A percentile compares a stretch with the other conserved stretches of the same genome.
Evolutionary conservation across 2,113 vertebrate genomes (phyloP).

Genomic region (Cinclus mexicanus): DNA sequence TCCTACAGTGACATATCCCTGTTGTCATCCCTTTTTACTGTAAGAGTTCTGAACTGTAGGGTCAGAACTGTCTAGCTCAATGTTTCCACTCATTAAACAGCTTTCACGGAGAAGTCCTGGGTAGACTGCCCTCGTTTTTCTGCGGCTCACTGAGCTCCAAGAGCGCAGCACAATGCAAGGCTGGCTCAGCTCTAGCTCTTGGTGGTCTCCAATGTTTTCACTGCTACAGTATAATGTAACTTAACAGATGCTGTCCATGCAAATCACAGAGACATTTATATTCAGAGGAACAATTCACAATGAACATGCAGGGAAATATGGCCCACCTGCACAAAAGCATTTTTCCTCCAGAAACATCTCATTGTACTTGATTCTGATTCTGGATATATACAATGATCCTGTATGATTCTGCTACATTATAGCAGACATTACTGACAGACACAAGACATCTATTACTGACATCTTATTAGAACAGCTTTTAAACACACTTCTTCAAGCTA

Average conservation of each 20-base stretch:
- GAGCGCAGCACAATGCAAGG: neutral
- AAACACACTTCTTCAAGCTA: neutral
- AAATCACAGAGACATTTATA: neutral
- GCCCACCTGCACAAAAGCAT: neutral
- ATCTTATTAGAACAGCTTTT: neutral
- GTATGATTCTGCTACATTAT: neutral
- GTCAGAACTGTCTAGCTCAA: neutral
- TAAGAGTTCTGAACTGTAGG: neutral
- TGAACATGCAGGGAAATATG: neutral
- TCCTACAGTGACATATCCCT: neutral
- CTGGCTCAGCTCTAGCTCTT: neutral
- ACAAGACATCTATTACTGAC: neutral
- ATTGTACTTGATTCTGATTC: neutral
- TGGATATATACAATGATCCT: neutral
- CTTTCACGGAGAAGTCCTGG: neutral
- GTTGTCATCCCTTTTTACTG: neutral
- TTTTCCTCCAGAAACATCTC: neutral
- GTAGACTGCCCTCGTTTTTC: neutral
- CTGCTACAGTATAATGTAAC: neutral
- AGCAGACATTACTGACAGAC: neutral
- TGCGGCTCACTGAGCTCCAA: neutral
- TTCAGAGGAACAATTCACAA: neutral
- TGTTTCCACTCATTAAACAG: neutral
- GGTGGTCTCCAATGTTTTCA: neutral
- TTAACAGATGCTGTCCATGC: neutral